Evolutionary conservation across 2,888 invertebrate species (phyloP).

Genomic region (Andrena flavipes): DNA sequence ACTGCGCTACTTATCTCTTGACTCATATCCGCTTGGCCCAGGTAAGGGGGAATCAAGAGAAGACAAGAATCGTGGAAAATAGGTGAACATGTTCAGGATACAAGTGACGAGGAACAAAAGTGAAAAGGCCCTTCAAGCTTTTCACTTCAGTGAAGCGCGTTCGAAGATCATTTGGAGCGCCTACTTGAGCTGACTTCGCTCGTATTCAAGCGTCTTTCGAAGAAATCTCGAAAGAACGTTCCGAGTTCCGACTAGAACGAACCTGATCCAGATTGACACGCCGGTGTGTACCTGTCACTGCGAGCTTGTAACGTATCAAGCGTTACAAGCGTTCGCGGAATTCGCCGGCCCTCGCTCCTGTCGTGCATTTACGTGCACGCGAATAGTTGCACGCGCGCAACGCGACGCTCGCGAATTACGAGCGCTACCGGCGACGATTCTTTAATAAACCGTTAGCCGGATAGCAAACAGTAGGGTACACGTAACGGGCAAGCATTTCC

Average conservation of each 20-base stretch:
- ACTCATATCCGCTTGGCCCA: too few species aligned
- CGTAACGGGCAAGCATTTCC: conserved; percentile 64
- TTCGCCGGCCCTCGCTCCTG: conserved; percentile 7
- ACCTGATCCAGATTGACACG: conserved; percentile 28
- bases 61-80: too few species aligned
- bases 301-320: conserved; percentile 47
- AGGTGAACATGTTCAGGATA: too few species aligned
- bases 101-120: too few species aligned
- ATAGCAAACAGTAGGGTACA: conserved; percentile 50
- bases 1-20: too few species aligned
- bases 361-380: conserved; percentile 41
- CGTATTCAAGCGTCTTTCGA: background rate
- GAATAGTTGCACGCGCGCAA: conserved; percentile 24
- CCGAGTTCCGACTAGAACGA: conserved; percentile 12
- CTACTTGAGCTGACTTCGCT: background rate
- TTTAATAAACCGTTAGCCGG: conserved; percentile 65
- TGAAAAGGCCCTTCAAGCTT: too few species aligned
- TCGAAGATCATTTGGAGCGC: background rate
- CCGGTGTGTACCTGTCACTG: conserved; percentile 49
- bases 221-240: background rate
- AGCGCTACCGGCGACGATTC: conserved; percentile 55
- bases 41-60: too few species aligned
- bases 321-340: conserved; percentile 48
- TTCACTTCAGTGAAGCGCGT: too few species aligned
- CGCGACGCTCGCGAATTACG: conserved; percentile 54